Evolutionary conservation across 1,140 invertebrate genomes (phyloP), one percentile per base, ranked within the genome.

Genomic region (Drosophila yakuba): DNA sequence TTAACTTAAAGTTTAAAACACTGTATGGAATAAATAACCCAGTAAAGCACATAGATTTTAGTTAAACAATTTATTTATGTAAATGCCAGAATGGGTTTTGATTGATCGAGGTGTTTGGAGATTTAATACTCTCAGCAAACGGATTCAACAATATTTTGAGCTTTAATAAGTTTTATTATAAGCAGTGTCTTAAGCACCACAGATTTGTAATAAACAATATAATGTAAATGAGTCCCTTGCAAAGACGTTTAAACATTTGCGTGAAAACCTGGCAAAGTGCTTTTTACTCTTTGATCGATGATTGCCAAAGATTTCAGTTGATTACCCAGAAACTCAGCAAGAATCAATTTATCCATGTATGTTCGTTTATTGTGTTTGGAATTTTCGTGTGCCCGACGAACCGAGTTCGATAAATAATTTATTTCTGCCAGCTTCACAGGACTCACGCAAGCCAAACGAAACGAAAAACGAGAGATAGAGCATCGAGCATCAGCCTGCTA

Each of bases 381-480:
- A 74, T 66, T 58, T 76, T 67, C 62, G 62, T 75, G 72, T 75
- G 72, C 41, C 41, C 56, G 69, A 41, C 62, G 35, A 75, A 76
- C 54, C 72, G 52, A 54, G 74, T 48, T 76, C 73, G 43, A 76
- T 76, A 76, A 76, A 76, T 76, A 76, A 76, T 76, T 76, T 76
- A 76, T 76, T 76, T 76, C 39, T 59, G 32, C 47, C 73, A 48
- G 55, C 67, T 44, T 59, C 38, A 41, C 73, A 48, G 62, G 28
- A 17, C 62, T 54, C 73, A 76, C 73, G 69, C 69, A 73, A 61
- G 68, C 43, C 43, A 69, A 51, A 44, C 43, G 20, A 15, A 36
- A 36, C 11, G 35, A 32, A 32, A 47, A 35, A 20, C 32, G 32
- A 38, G 20, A 25, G 44, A 8, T 14, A 4, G 23, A 67, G 51